Conservation (phyloP, 2,888 invertebrate species). For the Coleophora flavipennella region DNA sequence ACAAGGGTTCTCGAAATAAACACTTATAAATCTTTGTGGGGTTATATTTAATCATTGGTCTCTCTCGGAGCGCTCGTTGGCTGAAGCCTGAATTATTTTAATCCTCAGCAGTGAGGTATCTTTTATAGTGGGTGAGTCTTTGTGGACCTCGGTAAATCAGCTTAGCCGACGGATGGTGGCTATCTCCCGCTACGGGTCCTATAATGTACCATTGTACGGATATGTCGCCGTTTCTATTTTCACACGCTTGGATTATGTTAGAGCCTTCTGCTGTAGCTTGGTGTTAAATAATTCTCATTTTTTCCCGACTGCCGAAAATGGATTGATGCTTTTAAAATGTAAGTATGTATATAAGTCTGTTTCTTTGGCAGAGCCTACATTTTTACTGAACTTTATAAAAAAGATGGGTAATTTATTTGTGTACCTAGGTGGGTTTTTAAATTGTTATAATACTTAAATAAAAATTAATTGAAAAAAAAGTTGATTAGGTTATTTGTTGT, state of each 20-base stretch:
- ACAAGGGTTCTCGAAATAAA: slow-evolving; percentile 43
- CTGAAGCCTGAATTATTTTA: slow-evolving; percentile 59
- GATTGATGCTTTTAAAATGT: too few species aligned
- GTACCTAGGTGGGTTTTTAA: too few species aligned
- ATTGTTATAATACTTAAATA: too few species aligned
- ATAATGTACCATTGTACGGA: slow-evolving; percentile 37
- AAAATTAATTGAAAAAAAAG: too few species aligned
- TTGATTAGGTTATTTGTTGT: too few species aligned
- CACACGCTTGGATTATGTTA: slow-evolving; percentile 18
- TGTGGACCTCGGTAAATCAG: slow-evolving; percentile 62
- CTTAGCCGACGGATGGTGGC: slow-evolving; percentile 52
- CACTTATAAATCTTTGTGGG: slow-evolving; percentile 63
- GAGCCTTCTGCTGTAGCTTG: background rate
- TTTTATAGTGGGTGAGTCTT: slow-evolving; percentile 49
- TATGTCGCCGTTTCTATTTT: slow-evolving; percentile 36
- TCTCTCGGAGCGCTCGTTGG: slow-evolving; percentile 56
- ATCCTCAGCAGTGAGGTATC: slow-evolving; percentile 45
- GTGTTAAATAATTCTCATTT: background rate
- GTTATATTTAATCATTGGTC: slow-evolving; percentile 64
- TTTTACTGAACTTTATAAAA: too few species aligned
- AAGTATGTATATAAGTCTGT: too few species aligned
- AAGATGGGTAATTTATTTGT: too few species aligned
- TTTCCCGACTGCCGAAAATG: background rate
- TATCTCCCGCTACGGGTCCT: slow-evolving; percentile 39
- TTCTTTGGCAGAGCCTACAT: too few species aligned